phyloP scores from a whole-genome alignment of 92 coral and sea anemone genomes.

The Isaurus tuberculatus region DNA sequence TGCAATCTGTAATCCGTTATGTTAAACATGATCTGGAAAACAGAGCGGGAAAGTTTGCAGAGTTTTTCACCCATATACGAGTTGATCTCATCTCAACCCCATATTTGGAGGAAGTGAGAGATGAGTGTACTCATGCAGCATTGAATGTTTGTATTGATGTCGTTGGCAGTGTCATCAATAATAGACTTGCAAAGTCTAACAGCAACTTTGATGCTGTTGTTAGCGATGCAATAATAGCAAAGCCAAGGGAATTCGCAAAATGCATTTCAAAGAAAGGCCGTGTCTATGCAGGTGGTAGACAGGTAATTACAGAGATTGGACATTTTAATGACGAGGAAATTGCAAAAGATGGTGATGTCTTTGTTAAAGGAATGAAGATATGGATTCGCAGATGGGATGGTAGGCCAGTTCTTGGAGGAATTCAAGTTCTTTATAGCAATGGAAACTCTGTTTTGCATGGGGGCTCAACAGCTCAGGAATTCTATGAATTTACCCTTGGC shows the following conservation, averaged over 20 bases:
- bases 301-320: constrained; percentile 50
- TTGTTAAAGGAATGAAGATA: constrained; percentile 81
- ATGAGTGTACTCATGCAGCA: constrained; percentile 27
- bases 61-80: constrained; percentile 66
- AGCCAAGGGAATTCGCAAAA: constrained; percentile 69
- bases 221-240: constrained; percentile 55
- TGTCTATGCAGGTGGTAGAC: constrained; percentile 63
- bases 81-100: constrained; percentile 67
- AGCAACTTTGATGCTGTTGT: constrained; percentile 18
- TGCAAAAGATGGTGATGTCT: constrained; percentile 46
- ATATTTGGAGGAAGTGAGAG: constrained; percentile 52
- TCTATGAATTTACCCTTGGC: constrained; percentile 75
- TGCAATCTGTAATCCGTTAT: constrained; percentile 70
- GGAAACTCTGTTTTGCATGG: constrained; percentile 70
- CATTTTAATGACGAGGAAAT: constrained; percentile 39
- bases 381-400: constrained; percentile 95
- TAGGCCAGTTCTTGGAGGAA: constrained; percentile 84
- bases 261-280: constrained; percentile 59
- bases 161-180: constrained; percentile 58
- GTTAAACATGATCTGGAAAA: constrained; percentile 62
- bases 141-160: constrained; percentile 33
- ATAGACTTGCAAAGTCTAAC: constrained; percentile 28
- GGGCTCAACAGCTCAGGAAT: constrained; percentile 57
- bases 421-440: constrained; percentile 74
- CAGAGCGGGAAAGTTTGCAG: constrained; percentile 50